Conservation (phyloP, 2,888 invertebrate genomes). For the Sipunculus nudus region DNA sequence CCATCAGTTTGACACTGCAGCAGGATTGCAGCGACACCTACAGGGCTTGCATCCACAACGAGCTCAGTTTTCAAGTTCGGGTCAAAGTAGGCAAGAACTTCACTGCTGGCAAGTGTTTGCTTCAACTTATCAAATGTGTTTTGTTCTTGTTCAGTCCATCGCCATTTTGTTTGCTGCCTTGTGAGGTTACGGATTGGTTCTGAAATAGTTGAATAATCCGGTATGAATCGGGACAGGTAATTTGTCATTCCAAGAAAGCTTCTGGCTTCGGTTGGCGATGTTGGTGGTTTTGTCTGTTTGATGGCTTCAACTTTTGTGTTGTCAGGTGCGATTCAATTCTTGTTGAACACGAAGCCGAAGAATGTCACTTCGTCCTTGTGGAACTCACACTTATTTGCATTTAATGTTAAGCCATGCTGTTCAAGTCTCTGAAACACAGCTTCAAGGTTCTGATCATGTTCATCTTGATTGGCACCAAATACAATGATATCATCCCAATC, state of each 20-base stretch:
- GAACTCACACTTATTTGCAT: conserved; percentile 24
- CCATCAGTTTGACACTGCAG: conserved; percentile 29
- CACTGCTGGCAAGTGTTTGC: background rate
- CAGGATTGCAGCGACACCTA: conserved; percentile 40
- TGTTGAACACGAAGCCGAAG: conserved; percentile 4
- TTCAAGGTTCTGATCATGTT: conserved; percentile 14
- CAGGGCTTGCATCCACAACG: conserved; percentile 39
- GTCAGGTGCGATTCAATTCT: conserved; percentile 28
- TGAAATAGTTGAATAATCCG: conserved; percentile 32
- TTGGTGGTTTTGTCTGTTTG: conserved; percentile 28
- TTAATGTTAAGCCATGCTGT: conserved; percentile 24
- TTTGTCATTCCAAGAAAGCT: conserved; percentile 43
- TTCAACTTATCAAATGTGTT: conserved; percentile 33
- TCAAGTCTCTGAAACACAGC: conserved; percentile 16
- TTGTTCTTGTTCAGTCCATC: conserved; percentile 31
- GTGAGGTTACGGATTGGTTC: conserved; percentile 41
- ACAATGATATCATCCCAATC: conserved; percentile 25
- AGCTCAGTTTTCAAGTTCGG: conserved; percentile 26
- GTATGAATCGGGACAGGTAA: conserved; percentile 42
- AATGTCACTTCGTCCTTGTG: background rate
- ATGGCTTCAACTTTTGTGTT: conserved; percentile 39
- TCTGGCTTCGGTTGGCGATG: conserved; percentile 35
- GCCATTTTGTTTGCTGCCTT: conserved; percentile 31
- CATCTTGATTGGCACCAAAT: conserved; percentile 2
- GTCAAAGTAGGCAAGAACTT: conserved; percentile 35